Base-by-base conservation (phyloP, 2,888 invertebrate species). In the Dendrolimus pini region DNA sequence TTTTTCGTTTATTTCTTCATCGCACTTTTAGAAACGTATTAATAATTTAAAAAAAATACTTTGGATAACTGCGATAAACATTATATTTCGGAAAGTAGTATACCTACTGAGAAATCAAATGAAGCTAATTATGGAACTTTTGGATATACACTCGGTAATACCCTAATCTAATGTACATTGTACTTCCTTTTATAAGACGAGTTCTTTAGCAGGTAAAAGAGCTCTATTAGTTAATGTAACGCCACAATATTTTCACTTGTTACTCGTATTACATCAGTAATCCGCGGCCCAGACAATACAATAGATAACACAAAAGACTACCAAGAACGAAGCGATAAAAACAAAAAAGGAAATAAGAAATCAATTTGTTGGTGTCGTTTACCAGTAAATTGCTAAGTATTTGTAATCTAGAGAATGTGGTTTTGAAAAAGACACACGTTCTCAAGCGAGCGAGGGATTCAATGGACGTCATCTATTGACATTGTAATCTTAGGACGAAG, bases 381-480 rank as follows among this genome's bases (percentile, higher is more conserved):
- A 65, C 60, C 59, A 61, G 56, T 63, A 59, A 66, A 68, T 64
- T 62, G 62, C 66, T 63, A 63, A 62, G 54, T 61, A 65, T 62
- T 62, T 55, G 59, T 66, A 66, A 63, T 64, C 58, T 65, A 58
- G 67, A 68, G 66, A 70, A 75, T 68, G 64, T 69, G 71, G 63
- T 69, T 68, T 66, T 62, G 65, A 66, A 64, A 72, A 72, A 70
- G 68, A 64, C 64, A 70, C 68, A 67, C 68, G 72, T 70, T 68
- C 69, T 69, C 70, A 68, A 71, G 66, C 63, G 68, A 66, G 66
- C 72, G 70, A 69, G 65, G 71, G 64, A 74, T 78, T 75, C 71
- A 78, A 77, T 71, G 70, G 73, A 70, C 73, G 73, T 70, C 74
- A 68, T 73, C 74, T 82, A 81, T 83, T 83, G 82, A 82, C 80